Evolutionary conservation across 92 coral and sea anemone genomes (phyloP).

Genomic region (Virgularia gustaviana): DNA sequence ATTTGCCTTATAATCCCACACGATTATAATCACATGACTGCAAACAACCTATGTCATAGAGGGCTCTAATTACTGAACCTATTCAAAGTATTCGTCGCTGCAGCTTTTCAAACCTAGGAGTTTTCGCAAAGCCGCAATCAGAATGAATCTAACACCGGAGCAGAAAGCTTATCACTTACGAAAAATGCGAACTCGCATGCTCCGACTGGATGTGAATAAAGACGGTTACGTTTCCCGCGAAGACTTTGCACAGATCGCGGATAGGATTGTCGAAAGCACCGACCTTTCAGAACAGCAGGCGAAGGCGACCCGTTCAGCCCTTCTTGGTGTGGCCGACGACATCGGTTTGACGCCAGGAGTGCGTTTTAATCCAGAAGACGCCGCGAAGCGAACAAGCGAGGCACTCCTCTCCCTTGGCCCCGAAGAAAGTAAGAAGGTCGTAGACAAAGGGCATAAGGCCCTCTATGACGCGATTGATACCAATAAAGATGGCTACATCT

Average conservation of each 20-base stretch:
- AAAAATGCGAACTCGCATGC: conserved; percentile 7
- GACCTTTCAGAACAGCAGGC: background rate
- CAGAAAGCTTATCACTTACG: too few species aligned
- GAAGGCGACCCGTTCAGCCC: background rate
- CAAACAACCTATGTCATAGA: too few species aligned
- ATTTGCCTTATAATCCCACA: too few species aligned
- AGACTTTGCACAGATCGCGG: background rate
- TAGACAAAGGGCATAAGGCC: conserved; percentile 7
- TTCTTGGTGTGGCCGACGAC: background rate
- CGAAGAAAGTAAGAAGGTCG: background rate
- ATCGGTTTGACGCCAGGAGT: conserved; percentile 5
- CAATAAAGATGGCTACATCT: background rate
- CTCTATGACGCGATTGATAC: background rate
- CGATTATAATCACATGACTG: too few species aligned
- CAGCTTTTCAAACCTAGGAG: too few species aligned
- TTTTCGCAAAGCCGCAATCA: too few species aligned
- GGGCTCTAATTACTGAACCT: too few species aligned
- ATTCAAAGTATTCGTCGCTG: too few species aligned
- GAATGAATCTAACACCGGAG: too few species aligned
- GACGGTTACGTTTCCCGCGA: too few species aligned
- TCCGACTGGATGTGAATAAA: conserved; percentile 1
- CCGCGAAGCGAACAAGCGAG: background rate
- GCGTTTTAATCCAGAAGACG: background rate
- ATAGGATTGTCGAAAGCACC: background rate
- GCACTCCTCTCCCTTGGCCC: background rate